Percentiles rank a stretch among this genome's conserved stretches.
Evolutionary conservation across 2,113 vertebrate genomes (phyloP).

Genomic region (Actenoides lindsayi): DNA sequence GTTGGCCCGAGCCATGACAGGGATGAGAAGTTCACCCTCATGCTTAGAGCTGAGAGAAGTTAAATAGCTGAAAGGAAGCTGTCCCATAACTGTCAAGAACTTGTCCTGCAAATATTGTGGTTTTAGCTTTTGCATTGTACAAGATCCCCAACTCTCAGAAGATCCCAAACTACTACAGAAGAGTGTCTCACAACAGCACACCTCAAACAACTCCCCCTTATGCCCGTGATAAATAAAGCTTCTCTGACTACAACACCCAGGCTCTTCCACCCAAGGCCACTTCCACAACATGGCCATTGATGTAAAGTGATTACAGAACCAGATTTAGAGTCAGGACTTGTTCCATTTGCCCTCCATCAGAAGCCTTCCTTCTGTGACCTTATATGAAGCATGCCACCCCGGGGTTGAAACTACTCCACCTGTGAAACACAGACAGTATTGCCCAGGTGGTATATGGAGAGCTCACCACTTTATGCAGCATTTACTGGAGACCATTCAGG

Average conservation of each 20-base stretch:
- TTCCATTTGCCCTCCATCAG: neutral
- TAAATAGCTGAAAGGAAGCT: neutral
- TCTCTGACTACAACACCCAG: neutral
- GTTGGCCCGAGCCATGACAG: fast-evolving
- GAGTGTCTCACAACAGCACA: neutral
- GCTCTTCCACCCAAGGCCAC: neutral
- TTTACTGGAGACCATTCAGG: neutral
- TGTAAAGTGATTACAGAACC: neutral
- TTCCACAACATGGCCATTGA: neutral
- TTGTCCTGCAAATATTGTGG: neutral
- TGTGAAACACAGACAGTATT: neutral
- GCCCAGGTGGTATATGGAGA: neutral
- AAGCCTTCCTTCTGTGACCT: neutral
- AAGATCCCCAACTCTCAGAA: neutral
- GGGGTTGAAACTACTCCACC: neutral
- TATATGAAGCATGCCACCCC: neutral
- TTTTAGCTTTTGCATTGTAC: neutral
- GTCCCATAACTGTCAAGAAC: neutral
- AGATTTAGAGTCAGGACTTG: neutral
- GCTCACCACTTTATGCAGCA: fast-evolving
- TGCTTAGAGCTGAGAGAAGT: neutral
- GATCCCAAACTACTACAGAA: neutral
- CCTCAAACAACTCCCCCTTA: neutral
- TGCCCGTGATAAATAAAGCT: neutral
- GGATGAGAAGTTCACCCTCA: neutral